Conservation (phyloP, 2,113 vertebrate genomes). For the Hemichromis elongatus region DNA sequence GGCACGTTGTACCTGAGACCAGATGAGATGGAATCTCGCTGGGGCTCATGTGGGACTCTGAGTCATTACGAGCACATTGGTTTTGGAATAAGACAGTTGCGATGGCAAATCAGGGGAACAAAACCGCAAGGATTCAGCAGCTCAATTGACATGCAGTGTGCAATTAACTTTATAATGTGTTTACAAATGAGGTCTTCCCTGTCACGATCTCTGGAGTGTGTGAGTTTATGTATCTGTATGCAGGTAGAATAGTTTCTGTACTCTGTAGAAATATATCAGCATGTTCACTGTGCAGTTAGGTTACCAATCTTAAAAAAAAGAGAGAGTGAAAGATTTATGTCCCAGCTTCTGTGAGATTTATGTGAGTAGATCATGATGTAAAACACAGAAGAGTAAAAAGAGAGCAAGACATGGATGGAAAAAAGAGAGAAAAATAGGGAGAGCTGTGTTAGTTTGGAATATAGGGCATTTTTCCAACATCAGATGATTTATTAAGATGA, state of each 20-base stretch:
- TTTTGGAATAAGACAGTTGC: slow-evolving; percentile 41
- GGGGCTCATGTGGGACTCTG: slow-evolving; percentile 27
- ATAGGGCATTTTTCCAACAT: slow-evolving; percentile 18
- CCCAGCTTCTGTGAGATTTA: background rate
- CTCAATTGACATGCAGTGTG: slow-evolving; percentile 49
- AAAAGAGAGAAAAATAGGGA: background rate
- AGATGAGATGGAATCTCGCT: slow-evolving; percentile 29
- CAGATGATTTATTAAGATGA: slow-evolving; percentile 58
- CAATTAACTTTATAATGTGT: slow-evolving; percentile 72
- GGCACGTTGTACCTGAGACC: slow-evolving; percentile 5
- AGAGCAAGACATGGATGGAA: background rate
- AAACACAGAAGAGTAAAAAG: background rate
- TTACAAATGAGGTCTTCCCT: slow-evolving; percentile 68
- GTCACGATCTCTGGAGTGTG: slow-evolving; percentile 38
- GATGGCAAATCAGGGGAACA: slow-evolving; percentile 36
- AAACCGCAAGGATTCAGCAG: slow-evolving; percentile 45
- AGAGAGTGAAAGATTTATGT: background rate
- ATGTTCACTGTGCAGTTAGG: background rate
- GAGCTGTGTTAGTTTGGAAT: background rate
- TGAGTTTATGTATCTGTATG: slow-evolving; percentile 14
- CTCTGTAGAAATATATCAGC: background rate
- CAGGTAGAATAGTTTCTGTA: slow-evolving; percentile 2
- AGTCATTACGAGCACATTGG: slow-evolving; percentile 50
- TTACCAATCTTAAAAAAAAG: background rate
- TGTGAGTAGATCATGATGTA: background rate